Conservation (phyloP, 2,797 vertebrate species). For the Enteromius treurensis region DNA sequence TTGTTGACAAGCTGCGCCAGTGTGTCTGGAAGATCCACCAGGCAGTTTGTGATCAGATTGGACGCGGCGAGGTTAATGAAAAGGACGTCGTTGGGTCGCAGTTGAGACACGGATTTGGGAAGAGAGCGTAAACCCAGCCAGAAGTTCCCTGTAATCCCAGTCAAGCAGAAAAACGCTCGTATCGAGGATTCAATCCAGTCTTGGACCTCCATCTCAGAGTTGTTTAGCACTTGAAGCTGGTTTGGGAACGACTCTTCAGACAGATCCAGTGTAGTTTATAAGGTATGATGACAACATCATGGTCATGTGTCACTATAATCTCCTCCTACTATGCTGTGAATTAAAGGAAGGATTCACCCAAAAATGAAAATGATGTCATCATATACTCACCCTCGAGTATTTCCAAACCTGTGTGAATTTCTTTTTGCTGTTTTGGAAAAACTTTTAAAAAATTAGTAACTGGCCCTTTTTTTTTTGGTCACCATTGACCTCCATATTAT, state of each 20-base stretch:
- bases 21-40: constrained; percentile 80
- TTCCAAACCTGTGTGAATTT: no score
- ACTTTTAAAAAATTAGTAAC: no score
- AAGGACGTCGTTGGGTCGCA: constrained; percentile 76
- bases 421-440: no score
- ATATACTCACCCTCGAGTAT: no score
- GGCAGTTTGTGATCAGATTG: constrained; percentile 80
- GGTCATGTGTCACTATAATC: neutral
- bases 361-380: no score
- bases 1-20: constrained; percentile 66
- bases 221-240: neutral
- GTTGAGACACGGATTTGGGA: constrained; percentile 62
- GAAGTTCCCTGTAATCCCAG: constrained; percentile 78
- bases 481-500: no score
- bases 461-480: no score
- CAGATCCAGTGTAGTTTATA: neutral
- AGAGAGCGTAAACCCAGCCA: constrained; percentile 74
- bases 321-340: constrained; percentile 3
- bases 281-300: neutral
- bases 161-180: constrained; percentile 72
- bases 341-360: no score
- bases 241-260: neutral
- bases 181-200: constrained; percentile 67
- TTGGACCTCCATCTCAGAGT: constrained; percentile 61
- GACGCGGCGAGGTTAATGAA: constrained; percentile 80